Evolutionary conservation across 1,140 invertebrate genomes (phyloP), one percentile per base, ranked within the genome.

Genomic region (Caligus rogercresseyi): DNA sequence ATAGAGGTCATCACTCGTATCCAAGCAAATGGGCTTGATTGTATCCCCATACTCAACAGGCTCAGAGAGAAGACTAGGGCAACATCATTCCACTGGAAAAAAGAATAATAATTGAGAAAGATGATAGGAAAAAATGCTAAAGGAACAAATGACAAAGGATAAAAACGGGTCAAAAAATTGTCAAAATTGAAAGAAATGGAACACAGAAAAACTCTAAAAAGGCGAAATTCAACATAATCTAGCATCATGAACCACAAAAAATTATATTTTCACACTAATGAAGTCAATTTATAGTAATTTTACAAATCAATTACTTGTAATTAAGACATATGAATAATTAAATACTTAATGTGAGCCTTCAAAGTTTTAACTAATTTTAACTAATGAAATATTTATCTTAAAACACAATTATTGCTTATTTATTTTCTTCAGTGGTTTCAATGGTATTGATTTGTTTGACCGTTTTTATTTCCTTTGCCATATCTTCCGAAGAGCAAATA

Each of bases 11-110:
- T 74, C 71, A 31, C 80, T 79, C 14, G 74, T 72, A 1, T 87
- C 85, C 61, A 93, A 74, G 70, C 89, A 93, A 53, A 93, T 81
- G 0, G 89, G 85, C 64, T 84, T 78, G 55, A 93, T 81, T 68
- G 81, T 80, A 61, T 80, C 78, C 1, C 79, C 80, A 71, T 83
- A 91, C 54, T 78, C 73, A 0, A 92, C 83, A 0, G 86, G 82
- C 59, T 81, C 79, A 67, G 83, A 83, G 67, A 95, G 68, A 13
- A 89, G 1, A 93, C 73, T 52, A 95, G 77, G 0, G 89, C 86
- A 20, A 93, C 80, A 69, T 91, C 87, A 67, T 89, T 88, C 72
- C 88, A 88, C 78, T 83, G 72, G 26, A 78, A 78, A 65, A 68
- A 55, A 65, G 65, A 67, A 25, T 25, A 58, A 13, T n/a, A n/a